A percentile compares a stretch with the other conserved stretches of the same genome.
Evolutionary conservation across 2,113 vertebrate species (phyloP).

Genomic region (Catagonus wagneri): DNA sequence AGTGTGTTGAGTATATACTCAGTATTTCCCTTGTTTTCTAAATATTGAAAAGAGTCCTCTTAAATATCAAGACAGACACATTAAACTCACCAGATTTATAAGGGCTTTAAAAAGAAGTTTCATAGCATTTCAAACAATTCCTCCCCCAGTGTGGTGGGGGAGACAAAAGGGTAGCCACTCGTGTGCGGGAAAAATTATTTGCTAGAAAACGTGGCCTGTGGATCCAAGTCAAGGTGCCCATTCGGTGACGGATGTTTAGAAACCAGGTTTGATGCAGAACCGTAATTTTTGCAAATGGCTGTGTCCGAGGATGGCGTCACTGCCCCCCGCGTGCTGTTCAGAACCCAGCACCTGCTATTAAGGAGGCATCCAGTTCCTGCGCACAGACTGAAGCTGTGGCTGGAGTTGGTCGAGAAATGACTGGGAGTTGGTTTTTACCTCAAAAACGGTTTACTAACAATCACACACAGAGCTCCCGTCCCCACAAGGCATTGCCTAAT

Average conservation of each 20-base stretch:
- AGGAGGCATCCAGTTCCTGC: constrained; percentile 67
- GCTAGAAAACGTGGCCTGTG: neutral
- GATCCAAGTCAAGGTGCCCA: neutral
- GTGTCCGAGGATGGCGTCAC: constrained; percentile 51
- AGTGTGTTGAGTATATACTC: constrained; percentile 11
- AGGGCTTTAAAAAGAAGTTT: neutral
- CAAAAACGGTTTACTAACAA: constrained; percentile 72
- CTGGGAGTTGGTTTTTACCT: constrained; percentile 51
- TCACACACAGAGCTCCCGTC: neutral
- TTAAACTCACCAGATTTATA: neutral
- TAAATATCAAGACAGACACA: neutral
- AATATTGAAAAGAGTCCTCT: constrained; percentile 54
- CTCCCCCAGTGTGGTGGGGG: neutral
- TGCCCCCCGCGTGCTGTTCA: constrained; percentile 42
- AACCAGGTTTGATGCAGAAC: constrained; percentile 53
- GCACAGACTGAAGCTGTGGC: constrained; percentile 62
- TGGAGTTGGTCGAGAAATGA: constrained; percentile 75
- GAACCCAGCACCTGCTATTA: constrained; percentile 9
- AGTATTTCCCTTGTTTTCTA: constrained; percentile 32
- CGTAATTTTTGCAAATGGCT: constrained; percentile 73
- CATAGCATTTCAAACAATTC: neutral
- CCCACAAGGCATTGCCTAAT: constrained; percentile 51
- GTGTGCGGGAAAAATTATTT: neutral
- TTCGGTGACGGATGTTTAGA: constrained; percentile 55
- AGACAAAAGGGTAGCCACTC: neutral